A percentile compares a stretch with the other conserved stretches of the same genome.
Evolutionary conservation across 1,140 invertebrate genomes (phyloP).

Genomic region (Scaptomyza pallida): DNA sequence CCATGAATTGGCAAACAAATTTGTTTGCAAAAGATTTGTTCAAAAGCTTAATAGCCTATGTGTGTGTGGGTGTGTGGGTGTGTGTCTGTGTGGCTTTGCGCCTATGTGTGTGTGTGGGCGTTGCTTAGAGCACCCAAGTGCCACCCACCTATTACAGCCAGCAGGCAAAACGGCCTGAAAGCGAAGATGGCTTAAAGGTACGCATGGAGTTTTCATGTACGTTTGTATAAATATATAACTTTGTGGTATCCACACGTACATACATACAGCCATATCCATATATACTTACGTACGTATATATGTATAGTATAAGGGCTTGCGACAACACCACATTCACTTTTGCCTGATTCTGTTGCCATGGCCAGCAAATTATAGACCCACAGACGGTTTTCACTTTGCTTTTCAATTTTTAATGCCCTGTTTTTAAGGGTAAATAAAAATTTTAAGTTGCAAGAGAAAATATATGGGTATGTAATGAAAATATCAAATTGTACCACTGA

Average conservation of each 20-base stretch:
- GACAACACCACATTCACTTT: conserved; percentile 34
- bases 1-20: conserved; percentile 7
- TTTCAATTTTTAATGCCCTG: too few relatives aligned
- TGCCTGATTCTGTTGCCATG: conserved; percentile 30
- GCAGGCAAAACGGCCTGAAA: conserved; percentile 19
- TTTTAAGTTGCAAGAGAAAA: too few relatives aligned
- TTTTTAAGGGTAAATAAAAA: too few relatives aligned
- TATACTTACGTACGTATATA: not conserved
- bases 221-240: too few relatives aligned
- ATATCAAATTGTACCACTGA: too few relatives aligned
- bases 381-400: not conserved
- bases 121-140: not conserved
- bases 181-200: conserved; percentile 20
- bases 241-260: too few relatives aligned
- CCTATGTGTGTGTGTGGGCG: conserved; percentile 10
- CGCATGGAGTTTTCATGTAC: too few relatives aligned
- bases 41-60: too few relatives aligned
- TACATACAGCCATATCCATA: too few relatives aligned
- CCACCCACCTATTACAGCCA: conserved; percentile 2
- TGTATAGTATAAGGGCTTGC: not conserved
- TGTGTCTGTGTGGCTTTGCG: not conserved
- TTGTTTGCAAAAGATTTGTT: too few relatives aligned
- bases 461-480: too few relatives aligned
- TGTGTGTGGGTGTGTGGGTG: conserved; percentile 4
- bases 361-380: conserved; percentile 19